phyloP scores from a whole-genome alignment of 2,113 vertebrate genomes.

The Dipodomys stephensi region DNA sequence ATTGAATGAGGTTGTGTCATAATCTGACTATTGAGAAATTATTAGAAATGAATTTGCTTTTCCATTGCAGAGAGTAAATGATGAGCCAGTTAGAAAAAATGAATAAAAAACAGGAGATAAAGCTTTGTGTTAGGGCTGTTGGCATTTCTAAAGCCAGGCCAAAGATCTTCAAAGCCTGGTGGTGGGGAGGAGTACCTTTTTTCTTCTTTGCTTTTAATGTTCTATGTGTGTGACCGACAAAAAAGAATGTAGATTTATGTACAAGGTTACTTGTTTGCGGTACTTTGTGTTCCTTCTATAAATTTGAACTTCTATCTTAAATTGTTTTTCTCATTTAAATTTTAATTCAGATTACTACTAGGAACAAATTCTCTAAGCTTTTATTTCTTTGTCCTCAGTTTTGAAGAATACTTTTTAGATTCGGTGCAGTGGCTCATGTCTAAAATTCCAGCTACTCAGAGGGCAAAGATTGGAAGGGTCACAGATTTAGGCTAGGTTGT shows the following conservation, averaged over 20 bases:
- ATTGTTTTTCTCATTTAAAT: neutral
- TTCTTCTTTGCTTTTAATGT: neutral
- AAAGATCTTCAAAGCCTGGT: neutral
- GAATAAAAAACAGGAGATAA: neutral
- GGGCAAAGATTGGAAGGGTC: neutral
- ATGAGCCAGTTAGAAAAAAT: no score
- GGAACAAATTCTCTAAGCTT: neutral
- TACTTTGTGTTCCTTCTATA: neutral
- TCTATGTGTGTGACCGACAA: neutral
- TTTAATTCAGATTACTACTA: neutral
- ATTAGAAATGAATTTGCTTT: neutral
- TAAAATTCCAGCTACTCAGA: neutral
- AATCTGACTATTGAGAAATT: neutral
- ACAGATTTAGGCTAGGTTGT: neutral
- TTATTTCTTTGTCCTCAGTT: neutral
- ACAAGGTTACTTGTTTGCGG: neutral
- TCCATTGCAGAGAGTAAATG: neutral
- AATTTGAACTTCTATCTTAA: neutral
- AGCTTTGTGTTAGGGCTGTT: neutral
- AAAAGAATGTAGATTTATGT: no score
- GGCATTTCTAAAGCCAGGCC: neutral
- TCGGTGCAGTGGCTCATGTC: neutral
- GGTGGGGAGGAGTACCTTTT: neutral
- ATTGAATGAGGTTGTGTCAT: neutral
- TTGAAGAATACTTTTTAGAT: no score